phyloP scores from a whole-genome alignment of 2,888 invertebrate species.

The Globia sparganii region DNA sequence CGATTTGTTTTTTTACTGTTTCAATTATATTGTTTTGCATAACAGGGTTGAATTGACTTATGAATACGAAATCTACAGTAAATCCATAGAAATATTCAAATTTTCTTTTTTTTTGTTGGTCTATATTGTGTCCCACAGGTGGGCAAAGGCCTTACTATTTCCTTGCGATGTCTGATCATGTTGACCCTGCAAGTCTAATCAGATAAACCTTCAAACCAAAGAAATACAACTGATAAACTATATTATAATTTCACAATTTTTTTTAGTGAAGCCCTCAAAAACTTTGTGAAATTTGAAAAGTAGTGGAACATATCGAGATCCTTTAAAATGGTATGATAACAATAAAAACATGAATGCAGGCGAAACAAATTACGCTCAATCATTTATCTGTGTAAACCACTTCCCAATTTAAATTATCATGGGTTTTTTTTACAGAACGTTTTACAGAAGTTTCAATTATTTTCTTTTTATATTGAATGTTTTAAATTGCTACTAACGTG shows the following conservation, averaged over 20 bases:
- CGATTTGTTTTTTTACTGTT: constrained; percentile 60
- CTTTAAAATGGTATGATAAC: background rate
- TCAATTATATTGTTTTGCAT: constrained; percentile 57
- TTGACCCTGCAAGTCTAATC: background rate
- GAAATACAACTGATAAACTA: background rate
- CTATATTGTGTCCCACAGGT: background rate
- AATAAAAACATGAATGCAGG: constrained; percentile 22
- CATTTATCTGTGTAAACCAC: constrained; percentile 8
- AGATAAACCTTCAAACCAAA: background rate
- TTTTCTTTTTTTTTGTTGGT: background rate
- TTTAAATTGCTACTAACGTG: background rate
- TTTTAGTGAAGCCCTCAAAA: background rate
- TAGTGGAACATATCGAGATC: background rate
- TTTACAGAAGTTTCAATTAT: background rate
- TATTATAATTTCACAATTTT: background rate
- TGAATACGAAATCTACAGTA: constrained; percentile 8
- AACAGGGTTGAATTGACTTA: background rate
- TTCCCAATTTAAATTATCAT: constrained; percentile 38
- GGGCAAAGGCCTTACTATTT: background rate
- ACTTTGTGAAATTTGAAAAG: no score
- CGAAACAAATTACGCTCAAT: constrained; percentile 16
- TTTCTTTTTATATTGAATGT: background rate
- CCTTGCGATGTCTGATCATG: background rate
- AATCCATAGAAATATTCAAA: background rate
- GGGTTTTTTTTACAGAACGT: background rate